Conservation (phyloP, 2,888 invertebrate genomes). For the Aplocera efformata region DNA sequence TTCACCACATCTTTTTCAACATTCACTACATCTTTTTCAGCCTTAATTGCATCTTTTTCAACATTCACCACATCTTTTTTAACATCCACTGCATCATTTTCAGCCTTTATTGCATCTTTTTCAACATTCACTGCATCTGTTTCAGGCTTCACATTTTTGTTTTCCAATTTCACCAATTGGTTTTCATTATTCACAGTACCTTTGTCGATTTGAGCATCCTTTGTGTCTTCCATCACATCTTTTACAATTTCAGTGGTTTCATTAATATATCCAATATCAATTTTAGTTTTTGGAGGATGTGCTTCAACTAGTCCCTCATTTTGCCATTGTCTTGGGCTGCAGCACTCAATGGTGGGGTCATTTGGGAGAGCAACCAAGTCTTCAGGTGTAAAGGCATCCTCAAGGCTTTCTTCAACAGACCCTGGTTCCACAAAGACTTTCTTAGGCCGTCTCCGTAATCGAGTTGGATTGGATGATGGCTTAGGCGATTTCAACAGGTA, state of each 20-base stretch:
- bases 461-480: constrained; percentile 31
- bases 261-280: constrained; percentile 29
- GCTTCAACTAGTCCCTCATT: constrained; percentile 39
- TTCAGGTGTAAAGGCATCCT: constrained; percentile 62
- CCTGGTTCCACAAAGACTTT: constrained; percentile 53
- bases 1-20: not conserved
- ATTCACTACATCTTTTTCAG: constrained; percentile 1
- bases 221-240: constrained; percentile 14
- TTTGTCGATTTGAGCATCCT: constrained; percentile 2
- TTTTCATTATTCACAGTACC: not conserved
- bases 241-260: constrained; percentile 37
- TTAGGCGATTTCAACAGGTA: constrained; percentile 40
- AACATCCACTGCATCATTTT: not conserved
- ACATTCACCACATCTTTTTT: no score
- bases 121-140: constrained; percentile 1
- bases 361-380: constrained; percentile 50
- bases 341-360: constrained; percentile 44
- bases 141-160: no score
- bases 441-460: constrained; percentile 39
- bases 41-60: not conserved
- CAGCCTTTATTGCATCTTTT: no score
- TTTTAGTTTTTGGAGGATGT: constrained; percentile 45
- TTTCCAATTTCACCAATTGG: constrained; percentile 2
- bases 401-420: constrained; percentile 55
- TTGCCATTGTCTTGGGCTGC: constrained; percentile 43